Evolutionary conservation across 2,888 invertebrate species (phyloP), one percentile per base, ranked within the genome.

Genomic region (Drosophila fungiperda): DNA sequence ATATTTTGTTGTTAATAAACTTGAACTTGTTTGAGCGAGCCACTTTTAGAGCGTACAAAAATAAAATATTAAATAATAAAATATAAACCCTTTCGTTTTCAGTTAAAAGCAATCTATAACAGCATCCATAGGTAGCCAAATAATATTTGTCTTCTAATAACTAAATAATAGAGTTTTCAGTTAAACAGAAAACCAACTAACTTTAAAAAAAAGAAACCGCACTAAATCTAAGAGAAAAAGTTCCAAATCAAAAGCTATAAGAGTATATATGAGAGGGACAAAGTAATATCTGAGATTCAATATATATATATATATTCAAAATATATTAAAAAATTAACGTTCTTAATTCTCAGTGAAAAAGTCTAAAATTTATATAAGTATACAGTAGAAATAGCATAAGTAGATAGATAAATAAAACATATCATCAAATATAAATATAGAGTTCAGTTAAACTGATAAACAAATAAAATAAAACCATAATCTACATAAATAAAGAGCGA

Each of bases 11-110:
- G 48, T n/a, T 38, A 63, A 50, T 50, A 65, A 45, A 36, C 17
- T 68, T 79, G 33, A 45, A 54, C 50, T 57, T 69, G 38, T 8
- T 29, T 29, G 42, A 78, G 65, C 65, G 65, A 61, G 66, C 49
- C 29, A 29, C 29, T 38, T 26, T 12, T 26, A 17, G 4, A 49
- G 40, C 20, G 1, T 12, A 12, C 20, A 20, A 15, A 20, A 45
- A 20, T 20, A 12, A 20, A 45, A 45, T 20, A 15, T 12, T 7
- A 45, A 45, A 45, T 12, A 20, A 45, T 23, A 15, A 23, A 15
- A 23, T 2, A 15, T 20, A 45, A 38, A 17, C 11, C 9, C n/a
- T 23, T 23, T 23, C 45, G 2, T 23, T 23, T 45, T 20, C 15
- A 8, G 12, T 7, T 20, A 23, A 7, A 15, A 7, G 45, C 15